Evolutionary conservation across 2,888 invertebrate species (phyloP).

Genomic region (Meteorus cinctellus): DNA sequence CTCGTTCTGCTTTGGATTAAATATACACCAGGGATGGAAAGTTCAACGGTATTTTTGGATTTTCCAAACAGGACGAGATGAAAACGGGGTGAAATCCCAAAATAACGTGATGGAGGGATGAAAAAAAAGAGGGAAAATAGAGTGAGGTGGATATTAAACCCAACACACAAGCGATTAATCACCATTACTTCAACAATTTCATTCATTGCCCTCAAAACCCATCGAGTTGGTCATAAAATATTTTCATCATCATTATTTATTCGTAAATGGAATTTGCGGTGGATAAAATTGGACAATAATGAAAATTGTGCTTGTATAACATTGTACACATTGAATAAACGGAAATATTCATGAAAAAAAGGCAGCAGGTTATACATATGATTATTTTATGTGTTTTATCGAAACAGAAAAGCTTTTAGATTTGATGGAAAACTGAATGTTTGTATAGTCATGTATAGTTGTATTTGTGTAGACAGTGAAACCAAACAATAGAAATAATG

Average conservation of each 20-base stretch:
- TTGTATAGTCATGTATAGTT: not conserved
- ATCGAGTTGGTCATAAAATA: slow-evolving; percentile 24
- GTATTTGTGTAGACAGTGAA: slow-evolving; percentile 39
- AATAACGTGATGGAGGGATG: not conserved
- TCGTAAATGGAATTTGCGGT: slow-evolving; percentile 14
- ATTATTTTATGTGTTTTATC: not conserved
- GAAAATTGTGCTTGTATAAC: slow-evolving; percentile 12
- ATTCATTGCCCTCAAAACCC: slow-evolving; percentile 15
- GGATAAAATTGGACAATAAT: slow-evolving; percentile 12
- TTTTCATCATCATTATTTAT: slow-evolving; percentile 27
- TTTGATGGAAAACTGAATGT: slow-evolving; percentile 51
- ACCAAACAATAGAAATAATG: slow-evolving; percentile 69
- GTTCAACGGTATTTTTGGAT: not conserved
- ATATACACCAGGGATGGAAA: not conserved
- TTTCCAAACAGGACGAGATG: not conserved
- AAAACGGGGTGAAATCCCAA: slow-evolving; percentile 1
- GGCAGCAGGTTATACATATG: not conserved
- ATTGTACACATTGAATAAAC: slow-evolving; percentile 9
- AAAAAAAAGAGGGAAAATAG: not conserved
- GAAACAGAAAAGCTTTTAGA: slow-evolving; percentile 51
- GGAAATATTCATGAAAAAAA: not conserved
- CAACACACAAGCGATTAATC: slow-evolving; percentile 15
- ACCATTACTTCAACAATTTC: slow-evolving; percentile 13
- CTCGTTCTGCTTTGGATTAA: slow-evolving; percentile 55
- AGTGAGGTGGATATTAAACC: not conserved